phyloP scores from a whole-genome alignment of 1,140 invertebrate species.

The Scaptomyza hsui region DNA sequence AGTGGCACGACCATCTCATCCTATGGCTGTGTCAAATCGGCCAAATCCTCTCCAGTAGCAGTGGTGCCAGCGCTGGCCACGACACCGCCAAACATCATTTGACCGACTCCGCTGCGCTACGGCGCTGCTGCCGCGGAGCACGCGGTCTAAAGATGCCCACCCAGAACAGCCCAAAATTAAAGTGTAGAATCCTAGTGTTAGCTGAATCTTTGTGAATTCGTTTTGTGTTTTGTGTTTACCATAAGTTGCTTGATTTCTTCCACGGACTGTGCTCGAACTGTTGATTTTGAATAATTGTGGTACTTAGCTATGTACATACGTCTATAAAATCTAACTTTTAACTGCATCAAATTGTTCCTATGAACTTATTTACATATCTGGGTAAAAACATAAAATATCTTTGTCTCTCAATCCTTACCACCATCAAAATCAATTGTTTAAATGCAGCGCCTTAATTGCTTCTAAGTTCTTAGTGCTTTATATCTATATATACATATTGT shows the following conservation, averaged over 20 bases:
- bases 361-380: neutral
- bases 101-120: slow-evolving; percentile 84
- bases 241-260: slow-evolving; percentile 24
- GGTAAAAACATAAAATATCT: neutral
- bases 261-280: slow-evolving; percentile 3
- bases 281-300: slow-evolving; percentile 21
- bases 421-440: slow-evolving; percentile 20
- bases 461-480: slow-evolving; percentile 59
- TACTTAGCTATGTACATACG: slow-evolving; percentile 7
- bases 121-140: slow-evolving; percentile 75
- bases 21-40: slow-evolving; percentile 79
- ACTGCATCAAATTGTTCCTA: slow-evolving; percentile 12
- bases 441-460: slow-evolving; percentile 19
- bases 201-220: slow-evolving; percentile 48
- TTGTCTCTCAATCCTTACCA: neutral
- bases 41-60: slow-evolving; percentile 76
- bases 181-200: slow-evolving; percentile 65
- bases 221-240: slow-evolving; percentile 17
- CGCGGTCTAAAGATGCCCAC: slow-evolving; percentile 59
- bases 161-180: slow-evolving; percentile 16
- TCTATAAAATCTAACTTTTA: neutral
- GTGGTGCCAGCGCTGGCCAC: slow-evolving; percentile 40
- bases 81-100: slow-evolving; percentile 80
- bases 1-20: slow-evolving; percentile 77
- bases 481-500: slow-evolving; percentile 45